Evolutionary conservation across 1,140 invertebrate species (phyloP).

Genomic region (Drosophila mayri): DNA sequence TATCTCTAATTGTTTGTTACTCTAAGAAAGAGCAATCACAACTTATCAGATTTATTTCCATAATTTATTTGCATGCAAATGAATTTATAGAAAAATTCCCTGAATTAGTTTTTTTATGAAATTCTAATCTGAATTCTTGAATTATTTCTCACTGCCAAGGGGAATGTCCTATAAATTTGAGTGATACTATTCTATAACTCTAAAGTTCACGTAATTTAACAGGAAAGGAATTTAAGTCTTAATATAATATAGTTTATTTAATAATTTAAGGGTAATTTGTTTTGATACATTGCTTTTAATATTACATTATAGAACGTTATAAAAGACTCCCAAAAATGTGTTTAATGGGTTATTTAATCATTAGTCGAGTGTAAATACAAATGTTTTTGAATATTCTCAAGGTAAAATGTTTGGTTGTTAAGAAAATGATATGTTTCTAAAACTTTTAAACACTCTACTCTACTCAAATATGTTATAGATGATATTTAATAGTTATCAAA

Average conservation of each 20-base stretch:
- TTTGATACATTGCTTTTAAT: background rate
- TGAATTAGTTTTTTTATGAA: background rate
- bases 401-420: background rate
- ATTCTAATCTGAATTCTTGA: background rate
- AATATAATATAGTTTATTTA: background rate
- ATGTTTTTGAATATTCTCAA: slow-evolving; percentile 1
- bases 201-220: background rate
- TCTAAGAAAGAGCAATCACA: background rate
- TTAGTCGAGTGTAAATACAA: slow-evolving; percentile 14
- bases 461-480: too few species aligned
- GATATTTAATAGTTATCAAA: too few species aligned
- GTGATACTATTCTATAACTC: background rate
- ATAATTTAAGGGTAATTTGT: background rate
- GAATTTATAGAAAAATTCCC: background rate
- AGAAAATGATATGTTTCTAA: background rate
- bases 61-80: background rate
- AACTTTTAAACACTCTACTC: too few species aligned
- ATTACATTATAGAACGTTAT: background rate
- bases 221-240: background rate
- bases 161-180: background rate
- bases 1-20: too few species aligned
- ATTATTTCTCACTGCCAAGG: background rate
- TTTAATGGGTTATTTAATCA: too few species aligned
- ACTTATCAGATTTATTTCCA: background rate
- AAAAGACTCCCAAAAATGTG: too few species aligned